phyloP scores from a whole-genome alignment of 2,113 vertebrate species.

The Boulengeromyrus knoepffleri region DNA sequence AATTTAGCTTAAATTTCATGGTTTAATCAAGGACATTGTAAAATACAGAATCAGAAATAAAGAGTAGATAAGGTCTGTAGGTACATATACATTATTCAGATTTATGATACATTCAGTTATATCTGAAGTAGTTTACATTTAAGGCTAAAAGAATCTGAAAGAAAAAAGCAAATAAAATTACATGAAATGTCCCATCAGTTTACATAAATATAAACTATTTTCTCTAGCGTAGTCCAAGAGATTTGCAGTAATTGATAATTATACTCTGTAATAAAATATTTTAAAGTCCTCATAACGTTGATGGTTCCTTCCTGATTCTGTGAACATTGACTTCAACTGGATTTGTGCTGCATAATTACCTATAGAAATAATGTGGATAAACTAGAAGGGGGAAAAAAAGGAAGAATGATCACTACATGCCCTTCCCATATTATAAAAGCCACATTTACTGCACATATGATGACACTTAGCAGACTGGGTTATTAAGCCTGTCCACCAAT shows the following conservation, averaged over 20 bases:
- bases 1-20: conserved; percentile 46
- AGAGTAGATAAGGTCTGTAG: conserved; percentile 57
- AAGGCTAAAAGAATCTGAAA: conserved; percentile 36
- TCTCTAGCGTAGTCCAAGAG: conserved; percentile 71
- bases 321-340: conserved; percentile 29
- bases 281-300: conserved; percentile 61
- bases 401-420: not conserved
- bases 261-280: conserved; percentile 81
- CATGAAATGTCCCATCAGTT: conserved; percentile 70
- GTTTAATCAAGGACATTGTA: conserved; percentile 47
- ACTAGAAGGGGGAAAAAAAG: conserved; percentile 52
- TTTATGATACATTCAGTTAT: conserved; percentile 55
- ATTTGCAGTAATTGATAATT: conserved; percentile 56
- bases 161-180: conserved; percentile 26
- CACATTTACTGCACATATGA: not conserved
- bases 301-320: conserved; percentile 44
- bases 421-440: not conserved
- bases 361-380: conserved; percentile 96
- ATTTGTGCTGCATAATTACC: conserved; percentile 64
- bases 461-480: not conserved
- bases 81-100: conserved; percentile 68
- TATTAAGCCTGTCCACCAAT: not conserved
- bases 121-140: conserved; percentile 51
- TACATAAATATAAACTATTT: conserved; percentile 87
- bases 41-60: conserved; percentile 53